Conservation (phyloP, 1,140 invertebrate genomes). For the Berghia stephanieae region DNA sequence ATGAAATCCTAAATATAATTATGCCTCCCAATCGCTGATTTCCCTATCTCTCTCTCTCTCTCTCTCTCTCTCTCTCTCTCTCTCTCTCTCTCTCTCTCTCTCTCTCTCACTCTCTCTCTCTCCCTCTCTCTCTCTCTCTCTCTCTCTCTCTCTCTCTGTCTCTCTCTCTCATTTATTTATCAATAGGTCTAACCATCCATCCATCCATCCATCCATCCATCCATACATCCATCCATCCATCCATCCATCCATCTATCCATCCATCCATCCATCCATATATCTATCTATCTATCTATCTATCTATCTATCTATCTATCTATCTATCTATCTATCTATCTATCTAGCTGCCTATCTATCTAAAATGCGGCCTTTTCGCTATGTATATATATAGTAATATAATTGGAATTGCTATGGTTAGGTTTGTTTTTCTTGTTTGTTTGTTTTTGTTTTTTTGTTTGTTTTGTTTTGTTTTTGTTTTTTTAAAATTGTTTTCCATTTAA, state of each 20-base stretch:
- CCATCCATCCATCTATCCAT: not conserved
- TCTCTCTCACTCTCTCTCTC: not conserved
- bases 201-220: not conserved
- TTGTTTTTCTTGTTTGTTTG: not conserved
- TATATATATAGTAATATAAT: not conserved
- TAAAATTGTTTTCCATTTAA: no score
- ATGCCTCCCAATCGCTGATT: not conserved
- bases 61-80: not conserved
- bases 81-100: not conserved
- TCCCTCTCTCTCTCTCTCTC: not conserved
- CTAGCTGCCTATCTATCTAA: not conserved
- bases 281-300: not conserved
- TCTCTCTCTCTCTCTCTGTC: slow-evolving; percentile 1
- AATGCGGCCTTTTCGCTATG: not conserved
- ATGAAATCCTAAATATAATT: not conserved
- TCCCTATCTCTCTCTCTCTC: slow-evolving; percentile 10
- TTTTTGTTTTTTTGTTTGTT: not conserved
- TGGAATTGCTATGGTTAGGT: not conserved
- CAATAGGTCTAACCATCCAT: no score
- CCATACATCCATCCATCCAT: not conserved
- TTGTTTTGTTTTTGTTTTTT: no score
- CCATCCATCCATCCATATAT: not conserved
- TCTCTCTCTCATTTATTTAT: no score
- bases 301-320: not conserved
- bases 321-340: not conserved